Percentiles rank a stretch among this genome's conserved stretches.
These are phyloP conservation scores for Dendrolimus pini DNA, from an alignment of 2,888 invertebrate species.

Conservation along the genomic window DNA sequence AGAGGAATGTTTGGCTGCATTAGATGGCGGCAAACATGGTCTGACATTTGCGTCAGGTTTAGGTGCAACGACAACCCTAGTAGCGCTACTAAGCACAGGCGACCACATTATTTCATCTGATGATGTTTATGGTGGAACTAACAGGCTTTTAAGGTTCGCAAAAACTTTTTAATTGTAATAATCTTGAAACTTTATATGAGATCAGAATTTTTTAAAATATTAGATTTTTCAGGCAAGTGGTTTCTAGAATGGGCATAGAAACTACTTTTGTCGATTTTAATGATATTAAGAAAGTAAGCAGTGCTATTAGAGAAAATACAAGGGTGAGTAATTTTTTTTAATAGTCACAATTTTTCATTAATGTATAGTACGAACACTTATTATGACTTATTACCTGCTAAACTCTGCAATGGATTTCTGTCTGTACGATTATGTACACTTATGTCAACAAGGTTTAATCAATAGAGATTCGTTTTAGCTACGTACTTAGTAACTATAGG, in stretches of 20 bases:
- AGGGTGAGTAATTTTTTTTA: slow-evolving; percentile 76
- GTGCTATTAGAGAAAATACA: slow-evolving; percentile 87
- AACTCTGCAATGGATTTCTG: too few relatives aligned
- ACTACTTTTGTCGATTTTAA: slow-evolving; percentile 88
- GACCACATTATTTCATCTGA: slow-evolving; percentile 95
- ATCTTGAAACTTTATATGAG: slow-evolving; percentile 1
- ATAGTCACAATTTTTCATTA: not conserved
- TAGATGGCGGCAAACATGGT: slow-evolving; percentile 93
- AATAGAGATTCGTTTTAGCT: too few relatives aligned
- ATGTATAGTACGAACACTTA: too few relatives aligned
- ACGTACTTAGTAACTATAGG: too few relatives aligned
- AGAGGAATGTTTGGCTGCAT: slow-evolving; percentile 91
- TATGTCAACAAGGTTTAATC: too few relatives aligned
- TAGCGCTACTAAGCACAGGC: slow-evolving; percentile 85
- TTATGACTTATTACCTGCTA: too few relatives aligned
- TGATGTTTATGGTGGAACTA: slow-evolving; percentile 97
- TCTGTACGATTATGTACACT: too few relatives aligned
- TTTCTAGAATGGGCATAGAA: slow-evolving; percentile 81
- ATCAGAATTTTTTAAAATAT: not conserved
- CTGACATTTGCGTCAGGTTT: slow-evolving; percentile 93
- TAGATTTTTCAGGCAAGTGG: slow-evolving; percentile 75
- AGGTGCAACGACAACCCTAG: slow-evolving; percentile 87
- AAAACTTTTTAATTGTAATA: not conserved
- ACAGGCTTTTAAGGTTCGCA: slow-evolving; percentile 78
- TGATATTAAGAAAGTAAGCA: slow-evolving; percentile 78